Evolutionary conservation across 2,797 vertebrate genomes (phyloP), one percentile per base, ranked within the genome.

Genomic region (Erpetoichthys calabaricus): DNA sequence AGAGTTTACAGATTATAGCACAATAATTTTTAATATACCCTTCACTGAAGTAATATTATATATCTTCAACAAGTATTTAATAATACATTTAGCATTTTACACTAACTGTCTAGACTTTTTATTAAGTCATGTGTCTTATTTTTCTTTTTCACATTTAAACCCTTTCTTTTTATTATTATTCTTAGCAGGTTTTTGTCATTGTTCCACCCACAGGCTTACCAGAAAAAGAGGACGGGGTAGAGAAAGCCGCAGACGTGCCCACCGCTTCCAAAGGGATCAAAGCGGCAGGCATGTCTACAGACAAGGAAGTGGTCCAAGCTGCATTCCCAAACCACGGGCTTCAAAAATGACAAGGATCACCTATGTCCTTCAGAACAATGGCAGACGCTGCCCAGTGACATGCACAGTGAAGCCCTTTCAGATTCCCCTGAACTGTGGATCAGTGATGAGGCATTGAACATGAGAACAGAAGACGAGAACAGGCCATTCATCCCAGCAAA

Each of bases 111-210:
- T 82, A 83, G 81, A 82, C 81, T 69, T 69, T 73, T 79, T 73
- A 77, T 80, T 76, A 83, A 80, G 70, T 70, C 71, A 70, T 72
- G 71, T 73, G 73, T 76, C 77, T 83, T 79, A 83, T 85, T 79
- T 73, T 69, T 63, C 60, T 75, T 83, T 83, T 75, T 78, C 63
- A 68, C 77, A 69, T 74, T 70, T 59, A 74, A 70, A 75, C 66
- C 64, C 67, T 68, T 71, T 74, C 73, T 73, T 72, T 72, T 45
- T 5, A 9, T 4, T 64, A 69, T 78, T 78, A 77, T 73, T 80
- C 80, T 79, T 75, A 67, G 63, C 64, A 75, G 71, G 76, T 77
- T 80, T 81, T 79, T 78, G 74, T 80, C 77, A 79, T 81, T 78
- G 77, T 75, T 73, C 42, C 69, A 58, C 63, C 63, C 64, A 70